A percentile compares a stretch with the other conserved stretches of the same genome.
Conservation (phyloP, 1,140 invertebrate genomes). For the Cotesia typhae region DNA sequence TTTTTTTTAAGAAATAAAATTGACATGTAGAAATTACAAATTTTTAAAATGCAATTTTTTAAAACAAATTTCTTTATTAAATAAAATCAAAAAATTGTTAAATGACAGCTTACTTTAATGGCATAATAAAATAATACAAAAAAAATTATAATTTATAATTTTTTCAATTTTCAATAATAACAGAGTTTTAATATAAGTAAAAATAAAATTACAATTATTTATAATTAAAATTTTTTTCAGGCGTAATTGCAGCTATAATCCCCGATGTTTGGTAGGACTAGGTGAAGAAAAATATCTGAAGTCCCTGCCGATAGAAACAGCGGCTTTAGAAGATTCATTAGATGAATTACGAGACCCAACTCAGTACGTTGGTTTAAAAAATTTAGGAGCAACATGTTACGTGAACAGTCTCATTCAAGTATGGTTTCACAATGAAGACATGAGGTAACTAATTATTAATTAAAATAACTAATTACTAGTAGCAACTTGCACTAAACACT, state of each 20-base stretch:
- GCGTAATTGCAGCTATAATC: slow-evolving; percentile 73
- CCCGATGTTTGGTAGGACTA: slow-evolving; percentile 72
- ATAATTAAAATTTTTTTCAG: slow-evolving; percentile 58
- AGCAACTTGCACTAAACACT: too few species aligned
- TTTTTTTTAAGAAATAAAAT: too few species aligned
- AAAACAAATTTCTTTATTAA: too few species aligned
- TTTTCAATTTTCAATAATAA: too few species aligned
- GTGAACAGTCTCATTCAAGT: slow-evolving; percentile 79
- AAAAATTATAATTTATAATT: too few species aligned
- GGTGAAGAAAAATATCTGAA: slow-evolving; percentile 68
- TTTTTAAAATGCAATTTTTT: too few species aligned
- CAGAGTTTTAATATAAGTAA: too few species aligned
- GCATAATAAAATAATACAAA: too few species aligned
- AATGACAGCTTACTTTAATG: too few species aligned
- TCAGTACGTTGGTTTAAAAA: slow-evolving; percentile 73
- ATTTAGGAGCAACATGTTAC: slow-evolving; percentile 79
- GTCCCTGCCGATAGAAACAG: slow-evolving; percentile 55
- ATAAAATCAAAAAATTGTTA: too few species aligned
- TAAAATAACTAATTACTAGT: too few species aligned
- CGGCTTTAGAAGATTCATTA: slow-evolving; percentile 67
- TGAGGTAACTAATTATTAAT: slow-evolving; percentile 61
- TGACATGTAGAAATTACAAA: too few species aligned
- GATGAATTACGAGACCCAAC: slow-evolving; percentile 64
- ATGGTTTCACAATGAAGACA: slow-evolving; percentile 76
- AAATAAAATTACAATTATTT: slow-evolving; percentile 5